These are phyloP conservation scores for Scopus umbretta DNA, from an alignment of 2,113 vertebrate species.

Conservation along the genomic window DNA sequence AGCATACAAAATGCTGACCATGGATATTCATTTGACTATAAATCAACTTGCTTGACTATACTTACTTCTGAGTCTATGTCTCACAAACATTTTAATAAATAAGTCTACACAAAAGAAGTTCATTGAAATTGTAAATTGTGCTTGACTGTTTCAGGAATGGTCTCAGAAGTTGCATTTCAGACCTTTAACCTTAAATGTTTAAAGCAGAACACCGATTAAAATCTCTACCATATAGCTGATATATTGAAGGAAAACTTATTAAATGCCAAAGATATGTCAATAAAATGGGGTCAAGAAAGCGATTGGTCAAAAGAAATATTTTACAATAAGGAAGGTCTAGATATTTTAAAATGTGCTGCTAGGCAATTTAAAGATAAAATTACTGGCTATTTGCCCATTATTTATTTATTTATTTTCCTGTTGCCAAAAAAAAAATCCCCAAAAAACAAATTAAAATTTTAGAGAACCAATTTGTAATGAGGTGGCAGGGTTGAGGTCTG, in stretches of 20 bases:
- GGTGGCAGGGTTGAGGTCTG: background rate
- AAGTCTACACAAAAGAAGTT: background rate
- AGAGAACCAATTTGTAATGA: background rate
- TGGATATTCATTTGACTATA: constrained; percentile 32
- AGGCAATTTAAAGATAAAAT: background rate
- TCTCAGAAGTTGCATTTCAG: background rate
- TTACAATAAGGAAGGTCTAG: background rate
- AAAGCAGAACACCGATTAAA: background rate
- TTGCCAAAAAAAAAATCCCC: no score
- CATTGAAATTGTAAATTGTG: background rate
- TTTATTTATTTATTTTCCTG: background rate
- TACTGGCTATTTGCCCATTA: background rate
- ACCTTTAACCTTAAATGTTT: background rate
- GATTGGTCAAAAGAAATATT: background rate
- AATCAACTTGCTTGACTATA: background rate
- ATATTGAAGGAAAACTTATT: background rate
- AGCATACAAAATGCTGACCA: background rate
- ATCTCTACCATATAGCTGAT: background rate
- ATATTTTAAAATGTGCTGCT: background rate
- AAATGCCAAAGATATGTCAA: background rate
- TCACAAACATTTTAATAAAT: background rate
- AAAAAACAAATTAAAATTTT: background rate
- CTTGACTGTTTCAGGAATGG: background rate
- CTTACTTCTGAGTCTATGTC: background rate
- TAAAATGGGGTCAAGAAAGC: background rate